phyloP scores from a whole-genome alignment of 2,797 vertebrate species.

The Myripristis murdjan region DNA sequence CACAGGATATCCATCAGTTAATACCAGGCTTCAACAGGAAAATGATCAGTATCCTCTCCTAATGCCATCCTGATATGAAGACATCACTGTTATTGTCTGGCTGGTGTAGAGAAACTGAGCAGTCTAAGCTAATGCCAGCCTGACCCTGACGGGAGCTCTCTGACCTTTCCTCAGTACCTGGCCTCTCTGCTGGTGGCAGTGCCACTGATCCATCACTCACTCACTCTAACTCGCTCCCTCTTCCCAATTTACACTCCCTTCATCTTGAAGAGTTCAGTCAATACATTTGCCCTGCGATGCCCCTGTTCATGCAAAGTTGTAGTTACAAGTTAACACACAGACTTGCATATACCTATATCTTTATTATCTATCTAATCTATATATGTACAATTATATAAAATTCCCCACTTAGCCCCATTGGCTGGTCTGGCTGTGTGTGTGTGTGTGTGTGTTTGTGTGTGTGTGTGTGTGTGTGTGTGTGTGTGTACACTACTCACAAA shows the following conservation, averaged over 20 bases:
- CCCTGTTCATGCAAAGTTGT: constrained; percentile 45
- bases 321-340: constrained; percentile 41
- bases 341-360: neutral
- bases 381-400: too few relatives aligned
- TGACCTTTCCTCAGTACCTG: constrained; percentile 58
- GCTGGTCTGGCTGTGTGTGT: too few relatives aligned
- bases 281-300: constrained; percentile 40
- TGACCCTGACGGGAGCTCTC: constrained; percentile 24
- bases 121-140: constrained; percentile 26
- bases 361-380: too few relatives aligned
- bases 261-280: constrained; percentile 52
- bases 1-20: too few relatives aligned
- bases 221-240: constrained; percentile 8
- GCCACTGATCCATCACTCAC: constrained; percentile 44
- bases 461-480: too few relatives aligned
- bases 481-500: too few relatives aligned
- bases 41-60: neutral
- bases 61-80: constrained; percentile 8
- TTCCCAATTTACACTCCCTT: constrained; percentile 37
- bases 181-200: constrained; percentile 19
- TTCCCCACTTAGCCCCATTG: too few relatives aligned
- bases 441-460: too few relatives aligned
- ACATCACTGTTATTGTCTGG: constrained; percentile 15
- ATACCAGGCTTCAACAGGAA: too few relatives aligned
- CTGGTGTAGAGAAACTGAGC: constrained; percentile 16